phyloP scores from a whole-genome alignment of 2,797 vertebrate species.

The Sciurus carolinensis region DNA sequence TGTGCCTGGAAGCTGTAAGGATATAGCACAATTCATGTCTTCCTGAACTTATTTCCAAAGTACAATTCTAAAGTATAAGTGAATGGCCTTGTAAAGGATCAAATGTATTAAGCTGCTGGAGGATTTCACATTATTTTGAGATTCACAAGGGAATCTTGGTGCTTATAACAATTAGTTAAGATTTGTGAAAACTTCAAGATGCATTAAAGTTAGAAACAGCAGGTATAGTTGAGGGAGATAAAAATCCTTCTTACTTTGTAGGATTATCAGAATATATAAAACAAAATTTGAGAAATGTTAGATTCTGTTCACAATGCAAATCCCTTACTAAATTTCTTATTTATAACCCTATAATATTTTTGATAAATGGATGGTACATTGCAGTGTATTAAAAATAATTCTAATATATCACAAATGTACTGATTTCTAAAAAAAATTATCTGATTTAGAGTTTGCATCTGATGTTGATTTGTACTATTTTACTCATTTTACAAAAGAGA shows the following conservation, averaged over 20 bases:
- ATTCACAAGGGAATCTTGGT: background rate
- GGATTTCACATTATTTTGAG: background rate
- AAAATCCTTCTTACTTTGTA: background rate
- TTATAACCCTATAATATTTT: background rate
- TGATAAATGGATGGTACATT: background rate
- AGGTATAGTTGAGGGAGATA: background rate
- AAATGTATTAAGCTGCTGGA: background rate
- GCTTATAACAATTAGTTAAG: background rate
- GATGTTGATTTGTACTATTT: background rate
- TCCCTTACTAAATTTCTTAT: background rate
- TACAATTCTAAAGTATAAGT: constrained; percentile 57
- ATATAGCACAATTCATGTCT: constrained; percentile 18
- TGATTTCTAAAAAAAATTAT: background rate
- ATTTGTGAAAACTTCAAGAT: background rate
- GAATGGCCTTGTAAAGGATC: background rate
- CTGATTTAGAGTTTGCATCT: background rate
- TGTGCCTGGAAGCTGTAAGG: constrained; percentile 31
- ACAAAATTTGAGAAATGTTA: background rate
- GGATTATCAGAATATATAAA: background rate
- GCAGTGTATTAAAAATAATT: background rate
- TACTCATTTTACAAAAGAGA: background rate
- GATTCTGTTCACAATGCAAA: background rate
- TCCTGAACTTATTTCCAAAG: constrained; percentile 53
- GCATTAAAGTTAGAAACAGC: background rate
- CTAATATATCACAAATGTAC: background rate